Base-by-base conservation (phyloP, 2,113 vertebrate species). In the Pelodiscus sinensis region DNA sequence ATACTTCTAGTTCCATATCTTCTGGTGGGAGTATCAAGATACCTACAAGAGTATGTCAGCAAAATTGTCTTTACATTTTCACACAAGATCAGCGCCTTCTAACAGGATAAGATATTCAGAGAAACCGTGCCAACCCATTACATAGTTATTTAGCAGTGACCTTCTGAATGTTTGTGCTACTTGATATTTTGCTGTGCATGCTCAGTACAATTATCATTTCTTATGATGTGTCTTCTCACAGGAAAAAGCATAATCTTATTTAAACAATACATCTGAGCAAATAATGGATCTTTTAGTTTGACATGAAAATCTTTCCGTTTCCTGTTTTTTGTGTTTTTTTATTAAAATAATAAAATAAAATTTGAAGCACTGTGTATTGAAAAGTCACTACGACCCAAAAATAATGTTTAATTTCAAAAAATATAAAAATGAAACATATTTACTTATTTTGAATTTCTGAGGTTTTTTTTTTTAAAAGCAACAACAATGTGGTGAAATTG, bases 231-330 rank as follows among this genome's bases (percentile, higher is more conserved):
- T 94, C 24, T 50, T 50, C 93, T 50, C 14, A 95, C 87, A 93
- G 94, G 84, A 91, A 82, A 77, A 77, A 50, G 73, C 4, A 1
- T 84, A 96, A 95, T 88, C 51, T 51, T 84, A 95, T 95, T 94
- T 95, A 81, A 88, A 96, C 94, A 85, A 86, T 89, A 90, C 31
- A 68, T 8, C 16, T 68, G 9, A 35, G n/a, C 8, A 71, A 71
- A 71, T 71, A 71, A 21, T 71, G 16, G n/a, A 35, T 35, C 65
- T 35, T 71, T 71, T 18, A 71, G 31, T 71, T 71, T 71, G 44
- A 44, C 44, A 6, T 44, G 44, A 44, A 44, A 44, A 44, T 5
- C 44, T 44, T 44, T 44, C 44, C 5, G 44, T 44, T 44, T 44
- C 44, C 8, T n/a, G 19, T 68, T n/a, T 60, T n/a, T 68, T 35